Conservation (phyloP, 2,113 vertebrate species). For the Prunella fulvescens region DNA sequence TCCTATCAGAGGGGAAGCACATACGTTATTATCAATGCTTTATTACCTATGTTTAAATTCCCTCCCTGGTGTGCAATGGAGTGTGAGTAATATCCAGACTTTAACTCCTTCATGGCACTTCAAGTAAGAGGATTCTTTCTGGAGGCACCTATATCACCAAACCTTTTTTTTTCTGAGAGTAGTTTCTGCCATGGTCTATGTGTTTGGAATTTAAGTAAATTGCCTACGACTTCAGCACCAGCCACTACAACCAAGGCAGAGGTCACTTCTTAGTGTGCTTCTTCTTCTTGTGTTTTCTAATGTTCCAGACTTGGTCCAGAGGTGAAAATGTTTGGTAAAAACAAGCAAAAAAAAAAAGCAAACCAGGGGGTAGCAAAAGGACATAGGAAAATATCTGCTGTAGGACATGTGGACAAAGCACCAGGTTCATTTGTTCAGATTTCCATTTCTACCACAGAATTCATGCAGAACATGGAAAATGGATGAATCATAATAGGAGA, state of each 20-base stretch:
- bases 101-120: neutral
- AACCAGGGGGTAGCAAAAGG: accelerated
- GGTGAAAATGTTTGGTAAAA: neutral
- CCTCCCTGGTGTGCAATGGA: neutral
- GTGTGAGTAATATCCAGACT: neutral
- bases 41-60: neutral
- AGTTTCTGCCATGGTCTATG: neutral
- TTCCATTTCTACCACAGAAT: neutral
- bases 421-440: neutral
- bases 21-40: neutral
- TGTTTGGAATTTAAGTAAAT: neutral
- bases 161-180: neutral
- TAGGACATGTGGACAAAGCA: neutral
- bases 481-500: neutral
- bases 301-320: neutral
- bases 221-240: neutral
- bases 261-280: neutral
- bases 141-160: neutral
- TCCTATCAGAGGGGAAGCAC: neutral
- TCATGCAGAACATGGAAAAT: neutral
- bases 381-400: neutral
- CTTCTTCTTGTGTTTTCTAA: neutral
- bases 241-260: accelerated
- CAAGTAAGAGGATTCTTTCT: neutral
- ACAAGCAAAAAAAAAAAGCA: neutral